phyloP scores from a whole-genome alignment of 2,888 invertebrate genomes.

The Nesidiocoris tenuis region DNA sequence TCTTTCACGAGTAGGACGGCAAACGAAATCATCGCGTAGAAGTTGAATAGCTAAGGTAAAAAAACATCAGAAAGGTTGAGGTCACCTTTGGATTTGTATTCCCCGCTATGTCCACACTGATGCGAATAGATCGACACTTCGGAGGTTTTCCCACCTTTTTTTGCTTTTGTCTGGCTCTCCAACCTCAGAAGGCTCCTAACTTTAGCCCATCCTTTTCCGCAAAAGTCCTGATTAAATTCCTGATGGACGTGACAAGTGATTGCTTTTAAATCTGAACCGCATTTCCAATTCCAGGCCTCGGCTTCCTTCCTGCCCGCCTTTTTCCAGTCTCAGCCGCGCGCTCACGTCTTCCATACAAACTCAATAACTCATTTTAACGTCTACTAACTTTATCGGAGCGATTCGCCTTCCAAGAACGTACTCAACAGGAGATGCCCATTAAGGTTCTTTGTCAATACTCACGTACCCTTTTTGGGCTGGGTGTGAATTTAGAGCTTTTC shows the following conservation, averaged over 20 bases:
- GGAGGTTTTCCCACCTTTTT: background rate
- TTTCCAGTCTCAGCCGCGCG: background rate
- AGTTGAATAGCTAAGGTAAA: no score
- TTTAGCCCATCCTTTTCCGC: background rate
- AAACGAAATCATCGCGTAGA: no score
- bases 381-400: slow-evolving; percentile 32
- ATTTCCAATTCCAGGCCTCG: slow-evolving; percentile 33
- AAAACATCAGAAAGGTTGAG: no score
- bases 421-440: slow-evolving; percentile 6
- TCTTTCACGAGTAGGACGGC: no score
- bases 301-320: background rate
- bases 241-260: slow-evolving; percentile 42
- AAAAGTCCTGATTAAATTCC: slow-evolving; percentile 39
- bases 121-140: no score
- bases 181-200: background rate
- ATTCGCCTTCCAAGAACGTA: slow-evolving; percentile 12
- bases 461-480: background rate
- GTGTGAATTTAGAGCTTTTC: background rate
- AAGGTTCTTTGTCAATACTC: slow-evolving; percentile 1
- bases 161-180: background rate
- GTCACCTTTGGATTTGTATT: background rate
- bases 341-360: slow-evolving; percentile 29
- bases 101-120: no score
- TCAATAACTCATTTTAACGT: slow-evolving; percentile 35
- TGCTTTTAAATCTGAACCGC: slow-evolving; percentile 42